A percentile compares a stretch with the other conserved stretches of the same genome.
Conservation (phyloP, 92 coral and sea anemone genomes). For the Nematostella vectensis region DNA sequence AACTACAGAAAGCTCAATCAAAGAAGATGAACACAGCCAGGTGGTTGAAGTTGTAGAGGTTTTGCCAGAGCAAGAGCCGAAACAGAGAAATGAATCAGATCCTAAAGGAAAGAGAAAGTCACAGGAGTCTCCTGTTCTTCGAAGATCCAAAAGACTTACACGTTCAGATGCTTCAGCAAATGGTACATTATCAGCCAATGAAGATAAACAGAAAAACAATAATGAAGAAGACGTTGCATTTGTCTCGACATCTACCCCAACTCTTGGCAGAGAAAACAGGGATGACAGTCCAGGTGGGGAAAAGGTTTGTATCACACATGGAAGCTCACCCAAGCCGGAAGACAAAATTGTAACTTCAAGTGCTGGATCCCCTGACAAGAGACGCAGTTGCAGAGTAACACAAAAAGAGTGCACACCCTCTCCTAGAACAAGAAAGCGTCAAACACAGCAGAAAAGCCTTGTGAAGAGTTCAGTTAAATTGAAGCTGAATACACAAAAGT, state of each 20-base stretch:
- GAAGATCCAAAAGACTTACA: background rate
- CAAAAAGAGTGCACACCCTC: background rate
- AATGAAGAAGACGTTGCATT: background rate
- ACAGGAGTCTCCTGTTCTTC: background rate
- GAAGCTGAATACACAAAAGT: slow-evolving; percentile 39
- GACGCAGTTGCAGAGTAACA: background rate
- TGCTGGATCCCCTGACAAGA: background rate
- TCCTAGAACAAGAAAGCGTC: background rate
- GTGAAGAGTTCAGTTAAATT: slow-evolving; percentile 67
- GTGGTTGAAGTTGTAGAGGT: background rate
- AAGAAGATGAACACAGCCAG: background rate
- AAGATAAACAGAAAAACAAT: background rate
- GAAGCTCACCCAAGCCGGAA: background rate
- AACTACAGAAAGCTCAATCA: background rate
- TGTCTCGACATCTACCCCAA: background rate
- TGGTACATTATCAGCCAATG: background rate
- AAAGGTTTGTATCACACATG: background rate
- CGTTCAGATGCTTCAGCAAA: background rate
- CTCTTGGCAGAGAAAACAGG: background rate
- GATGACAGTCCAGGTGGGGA: background rate
- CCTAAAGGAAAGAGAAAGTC: background rate
- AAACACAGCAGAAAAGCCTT: slow-evolving; percentile 13
- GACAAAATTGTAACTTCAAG: background rate
- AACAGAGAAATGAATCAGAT: background rate
- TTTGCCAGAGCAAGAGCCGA: background rate